Evolutionary conservation across 2,888 invertebrate genomes (phyloP).

Genomic region (Phengaris arion): DNA sequence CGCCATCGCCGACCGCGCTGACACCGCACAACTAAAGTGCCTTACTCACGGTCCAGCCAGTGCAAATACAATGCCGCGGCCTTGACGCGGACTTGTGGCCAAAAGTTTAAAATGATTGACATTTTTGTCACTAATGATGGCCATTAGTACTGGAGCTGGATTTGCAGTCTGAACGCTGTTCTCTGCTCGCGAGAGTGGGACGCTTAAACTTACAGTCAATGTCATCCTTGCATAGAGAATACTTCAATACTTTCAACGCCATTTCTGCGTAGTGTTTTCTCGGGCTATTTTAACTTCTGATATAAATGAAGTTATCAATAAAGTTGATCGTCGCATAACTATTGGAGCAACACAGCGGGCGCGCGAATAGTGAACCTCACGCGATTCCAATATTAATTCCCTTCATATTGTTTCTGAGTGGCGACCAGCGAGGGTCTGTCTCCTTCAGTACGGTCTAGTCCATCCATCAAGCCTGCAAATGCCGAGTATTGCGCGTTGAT

Average conservation of each 20-base stretch:
- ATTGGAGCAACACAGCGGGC: background rate
- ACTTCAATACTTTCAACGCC: too few relatives aligned
- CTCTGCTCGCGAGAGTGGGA: too few relatives aligned
- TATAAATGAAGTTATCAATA: background rate
- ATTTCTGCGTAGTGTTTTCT: too few relatives aligned
- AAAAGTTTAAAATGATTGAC: too few relatives aligned
- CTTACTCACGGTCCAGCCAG: conserved; percentile 43
- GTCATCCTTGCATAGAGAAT: too few relatives aligned
- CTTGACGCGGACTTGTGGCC: too few relatives aligned
- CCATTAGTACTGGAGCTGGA: too few relatives aligned
- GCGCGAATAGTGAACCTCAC: background rate
- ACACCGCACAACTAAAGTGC: conserved; percentile 75
- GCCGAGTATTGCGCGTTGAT: conserved; percentile 41
- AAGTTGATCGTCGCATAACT: background rate
- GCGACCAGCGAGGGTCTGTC: background rate
- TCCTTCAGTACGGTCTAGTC: background rate
- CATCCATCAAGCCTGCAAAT: background rate
- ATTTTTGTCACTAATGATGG: too few relatives aligned
- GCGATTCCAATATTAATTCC: background rate
- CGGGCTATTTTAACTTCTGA: too few relatives aligned
- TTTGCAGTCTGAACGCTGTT: too few relatives aligned
- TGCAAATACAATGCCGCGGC: too few relatives aligned
- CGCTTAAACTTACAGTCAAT: too few relatives aligned
- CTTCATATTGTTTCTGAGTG: background rate
- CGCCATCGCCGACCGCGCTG: conserved; percentile 34